phyloP scores from a whole-genome alignment of 1,140 invertebrate genomes.

The Pantala flavescens region DNA sequence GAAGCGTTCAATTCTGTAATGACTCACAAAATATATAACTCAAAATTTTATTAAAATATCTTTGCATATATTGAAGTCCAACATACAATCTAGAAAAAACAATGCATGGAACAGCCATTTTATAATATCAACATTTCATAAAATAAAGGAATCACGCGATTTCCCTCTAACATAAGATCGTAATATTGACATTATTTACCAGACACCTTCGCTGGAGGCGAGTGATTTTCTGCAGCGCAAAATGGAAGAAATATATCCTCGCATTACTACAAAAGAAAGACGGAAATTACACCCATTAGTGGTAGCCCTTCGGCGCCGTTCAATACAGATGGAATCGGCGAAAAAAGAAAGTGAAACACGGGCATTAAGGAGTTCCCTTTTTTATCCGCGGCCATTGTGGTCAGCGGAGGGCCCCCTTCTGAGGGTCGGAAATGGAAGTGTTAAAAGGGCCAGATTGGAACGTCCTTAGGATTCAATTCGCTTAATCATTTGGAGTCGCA shows the following conservation, averaged over 20 bases:
- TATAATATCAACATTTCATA: too few relatives aligned
- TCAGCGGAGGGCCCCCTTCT: neutral
- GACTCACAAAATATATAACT: too few relatives aligned
- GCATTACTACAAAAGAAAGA: conserved; percentile 7
- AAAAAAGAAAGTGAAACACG: conserved; percentile 2
- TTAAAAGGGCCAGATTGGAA: conserved; percentile 7
- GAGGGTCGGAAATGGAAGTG: neutral
- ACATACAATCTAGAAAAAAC: too few relatives aligned
- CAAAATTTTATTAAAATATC: too few relatives aligned
- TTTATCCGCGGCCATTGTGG: neutral
- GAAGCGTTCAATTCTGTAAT: too few relatives aligned
- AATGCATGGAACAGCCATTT: too few relatives aligned
- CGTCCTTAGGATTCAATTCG: conserved; percentile 5
- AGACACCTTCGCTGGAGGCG: too few relatives aligned
- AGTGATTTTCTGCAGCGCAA: too few relatives aligned
- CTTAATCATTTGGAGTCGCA: neutral
- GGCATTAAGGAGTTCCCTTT: neutral
- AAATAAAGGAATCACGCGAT: too few relatives aligned
- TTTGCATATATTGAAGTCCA: too few relatives aligned
- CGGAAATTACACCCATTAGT: neutral
- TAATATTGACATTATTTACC: too few relatives aligned
- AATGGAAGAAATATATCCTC: neutral
- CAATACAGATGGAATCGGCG: conserved; percentile 1
- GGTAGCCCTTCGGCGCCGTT: neutral
- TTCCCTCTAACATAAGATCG: too few relatives aligned